phyloP scores from a whole-genome alignment of 2,113 vertebrate genomes.

The Cyanistes caeruleus region DNA sequence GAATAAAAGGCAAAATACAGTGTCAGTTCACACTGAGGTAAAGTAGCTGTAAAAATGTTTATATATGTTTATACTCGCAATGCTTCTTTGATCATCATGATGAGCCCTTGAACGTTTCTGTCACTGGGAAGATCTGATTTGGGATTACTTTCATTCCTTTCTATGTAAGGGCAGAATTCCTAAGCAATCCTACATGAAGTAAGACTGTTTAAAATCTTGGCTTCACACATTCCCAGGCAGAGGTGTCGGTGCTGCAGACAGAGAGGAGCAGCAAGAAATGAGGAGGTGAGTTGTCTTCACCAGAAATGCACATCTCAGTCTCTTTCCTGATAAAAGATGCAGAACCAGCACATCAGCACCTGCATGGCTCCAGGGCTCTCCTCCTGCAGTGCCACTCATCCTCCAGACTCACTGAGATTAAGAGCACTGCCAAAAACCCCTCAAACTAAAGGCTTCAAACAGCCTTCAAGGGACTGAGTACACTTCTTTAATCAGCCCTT shows the following conservation, averaged over 20 bases:
- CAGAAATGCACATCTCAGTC: background rate
- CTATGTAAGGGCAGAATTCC: background rate
- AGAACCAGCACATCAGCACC: background rate
- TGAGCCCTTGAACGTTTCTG: background rate
- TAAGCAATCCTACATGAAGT: background rate
- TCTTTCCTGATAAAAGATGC: background rate
- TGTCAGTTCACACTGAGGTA: background rate
- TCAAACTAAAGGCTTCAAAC: constrained; percentile 10
- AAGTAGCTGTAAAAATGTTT: background rate
- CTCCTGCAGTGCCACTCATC: background rate
- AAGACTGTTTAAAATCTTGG: background rate
- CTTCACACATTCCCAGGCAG: background rate
- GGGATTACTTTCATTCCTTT: background rate
- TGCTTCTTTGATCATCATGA: background rate
- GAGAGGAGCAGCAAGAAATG: background rate
- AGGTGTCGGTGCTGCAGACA: background rate
- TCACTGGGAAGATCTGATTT: background rate
- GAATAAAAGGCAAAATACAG: background rate
- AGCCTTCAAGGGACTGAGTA: background rate
- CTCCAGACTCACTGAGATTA: background rate
- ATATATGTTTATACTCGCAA: background rate
- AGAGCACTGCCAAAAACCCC: background rate
- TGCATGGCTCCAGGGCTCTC: background rate
- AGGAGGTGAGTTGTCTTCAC: background rate
- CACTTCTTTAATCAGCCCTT: background rate